Evolutionary conservation across 2,888 invertebrate genomes (phyloP).

Genomic region (Meloe dianella): DNA sequence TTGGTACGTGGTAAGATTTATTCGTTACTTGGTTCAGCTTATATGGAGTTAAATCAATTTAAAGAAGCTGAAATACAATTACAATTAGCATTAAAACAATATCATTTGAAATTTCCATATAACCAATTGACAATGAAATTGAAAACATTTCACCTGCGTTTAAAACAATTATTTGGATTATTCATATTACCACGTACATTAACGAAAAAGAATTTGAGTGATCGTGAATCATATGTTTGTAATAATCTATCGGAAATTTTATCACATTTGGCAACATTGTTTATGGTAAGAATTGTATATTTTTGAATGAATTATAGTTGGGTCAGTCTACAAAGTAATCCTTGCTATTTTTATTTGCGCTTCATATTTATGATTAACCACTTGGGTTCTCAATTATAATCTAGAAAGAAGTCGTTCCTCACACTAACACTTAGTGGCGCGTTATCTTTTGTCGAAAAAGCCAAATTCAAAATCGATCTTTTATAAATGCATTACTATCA

Average conservation of each 20-base stretch:
- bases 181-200: slow-evolving; percentile 45
- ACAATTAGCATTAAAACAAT: slow-evolving; percentile 54
- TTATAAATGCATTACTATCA: no score
- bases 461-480: no score
- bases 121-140: slow-evolving; percentile 42
- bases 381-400: no score
- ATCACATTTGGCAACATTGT: slow-evolving; percentile 53
- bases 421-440: no score
- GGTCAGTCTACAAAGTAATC: no score
- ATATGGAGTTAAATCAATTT: slow-evolving; percentile 56
- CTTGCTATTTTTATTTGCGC: no score
- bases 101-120: slow-evolving; percentile 58
- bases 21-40: slow-evolving; percentile 58
- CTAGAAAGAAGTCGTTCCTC: no score
- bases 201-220: slow-evolving; percentile 44
- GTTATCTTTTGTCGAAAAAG: no score
- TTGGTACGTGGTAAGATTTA: slow-evolving; percentile 59
- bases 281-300: no score
- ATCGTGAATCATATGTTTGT: slow-evolving; percentile 56
- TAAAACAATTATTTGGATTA: slow-evolving; percentile 52
- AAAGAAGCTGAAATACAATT: slow-evolving; percentile 55
- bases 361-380: no score
- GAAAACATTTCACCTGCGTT: slow-evolving; percentile 44
- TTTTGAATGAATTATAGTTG: no score
- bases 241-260: slow-evolving; percentile 61